Percentiles rank a stretch among this genome's conserved stretches.
phyloP scores from a whole-genome alignment of 2,113 vertebrate genomes.

The Ptyas mucosa region DNA sequence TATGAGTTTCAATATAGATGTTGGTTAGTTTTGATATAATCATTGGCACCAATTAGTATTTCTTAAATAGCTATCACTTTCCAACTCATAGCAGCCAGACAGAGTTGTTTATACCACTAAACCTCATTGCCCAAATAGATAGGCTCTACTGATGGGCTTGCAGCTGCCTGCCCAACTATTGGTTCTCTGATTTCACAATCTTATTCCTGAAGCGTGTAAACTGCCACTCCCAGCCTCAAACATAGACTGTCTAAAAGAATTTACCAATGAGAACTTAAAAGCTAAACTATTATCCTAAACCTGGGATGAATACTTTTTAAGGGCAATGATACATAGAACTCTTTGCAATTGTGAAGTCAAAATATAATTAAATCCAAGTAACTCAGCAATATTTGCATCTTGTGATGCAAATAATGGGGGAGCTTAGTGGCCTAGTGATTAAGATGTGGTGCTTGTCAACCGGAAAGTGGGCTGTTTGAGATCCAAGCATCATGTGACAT shows the following conservation, averaged over 20 bases:
- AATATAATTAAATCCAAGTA: background rate
- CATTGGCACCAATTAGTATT: background rate
- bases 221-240: background rate
- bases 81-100: background rate
- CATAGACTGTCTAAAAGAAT: background rate
- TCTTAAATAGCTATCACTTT: background rate
- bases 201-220: background rate
- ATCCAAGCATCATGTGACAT: background rate
- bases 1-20: background rate
- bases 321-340: background rate
- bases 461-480: background rate
- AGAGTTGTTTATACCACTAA: background rate
- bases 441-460: background rate
- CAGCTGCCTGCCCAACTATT: background rate
- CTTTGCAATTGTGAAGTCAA: background rate
- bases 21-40: background rate
- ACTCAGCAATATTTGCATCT: background rate
- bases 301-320: background rate
- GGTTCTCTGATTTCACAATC: background rate
- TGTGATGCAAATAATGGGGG: background rate
- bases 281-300: background rate
- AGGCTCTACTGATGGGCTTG: background rate
- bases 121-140: background rate
- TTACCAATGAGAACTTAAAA: background rate
- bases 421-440: background rate